Evolutionary conservation across 64 coral and sea anemone genomes (phyloP).

Genomic region (Dendronephthya gigantea): DNA sequence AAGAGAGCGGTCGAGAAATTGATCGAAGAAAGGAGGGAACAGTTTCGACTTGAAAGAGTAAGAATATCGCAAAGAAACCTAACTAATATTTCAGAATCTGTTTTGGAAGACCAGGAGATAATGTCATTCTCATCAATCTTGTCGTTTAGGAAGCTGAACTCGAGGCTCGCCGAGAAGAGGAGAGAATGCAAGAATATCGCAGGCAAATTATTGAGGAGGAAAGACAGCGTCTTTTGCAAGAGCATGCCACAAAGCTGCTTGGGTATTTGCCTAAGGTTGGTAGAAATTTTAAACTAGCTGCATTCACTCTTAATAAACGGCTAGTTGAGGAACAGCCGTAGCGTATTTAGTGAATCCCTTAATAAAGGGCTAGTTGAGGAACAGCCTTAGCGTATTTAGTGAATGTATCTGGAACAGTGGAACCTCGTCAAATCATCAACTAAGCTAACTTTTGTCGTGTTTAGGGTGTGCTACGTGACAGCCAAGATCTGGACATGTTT

Average conservation of each 20-base stretch:
- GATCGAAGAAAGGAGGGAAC: conserved; percentile 74
- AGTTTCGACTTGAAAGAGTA: conserved; percentile 86
- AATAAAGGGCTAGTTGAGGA: too few relatives aligned
- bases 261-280: conserved; percentile 92
- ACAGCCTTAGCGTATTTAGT: too few relatives aligned
- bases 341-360: too few relatives aligned
- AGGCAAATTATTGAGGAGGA: conserved; percentile 92
- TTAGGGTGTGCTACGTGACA: conserved; percentile 83
- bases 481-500: conserved; percentile 77
- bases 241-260: conserved; percentile 89
- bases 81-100: too few relatives aligned
- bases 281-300: background rate
- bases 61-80: too few relatives aligned
- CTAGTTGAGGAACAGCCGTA: background rate
- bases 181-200: conserved; percentile 85
- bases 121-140: background rate
- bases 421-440: too few relatives aligned
- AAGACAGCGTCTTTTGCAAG: conserved; percentile 75
- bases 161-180: conserved; percentile 77
- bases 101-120: too few relatives aligned
- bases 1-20: conserved; percentile 86
- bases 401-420: too few relatives aligned
- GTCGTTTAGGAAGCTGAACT: conserved; percentile 72
- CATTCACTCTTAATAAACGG: too few relatives aligned
- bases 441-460: background rate